phyloP scores from a whole-genome alignment of 2,888 invertebrate species.

The Caenorhabditis sp. region DNA sequence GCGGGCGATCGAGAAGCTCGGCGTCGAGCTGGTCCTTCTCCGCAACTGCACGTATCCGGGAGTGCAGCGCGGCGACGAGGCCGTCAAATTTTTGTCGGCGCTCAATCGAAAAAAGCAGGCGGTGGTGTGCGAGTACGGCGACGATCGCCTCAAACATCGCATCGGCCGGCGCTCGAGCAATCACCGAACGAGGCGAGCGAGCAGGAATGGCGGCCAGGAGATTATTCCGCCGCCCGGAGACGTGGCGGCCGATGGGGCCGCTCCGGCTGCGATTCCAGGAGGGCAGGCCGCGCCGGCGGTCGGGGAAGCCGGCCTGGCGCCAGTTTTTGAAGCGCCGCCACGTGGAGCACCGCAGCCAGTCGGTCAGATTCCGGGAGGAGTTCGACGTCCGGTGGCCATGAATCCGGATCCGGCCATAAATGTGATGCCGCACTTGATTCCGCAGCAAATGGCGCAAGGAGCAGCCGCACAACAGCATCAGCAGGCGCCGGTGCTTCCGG shows the following conservation, averaged over 20 bases:
- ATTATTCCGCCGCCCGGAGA: neutral
- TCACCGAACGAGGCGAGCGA: slow-evolving; percentile 30
- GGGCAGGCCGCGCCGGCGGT: no score
- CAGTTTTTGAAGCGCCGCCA: no score
- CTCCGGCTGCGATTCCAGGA: neutral
- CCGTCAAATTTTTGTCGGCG: slow-evolving; percentile 64
- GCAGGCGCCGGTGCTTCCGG: no score
- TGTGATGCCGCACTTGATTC: no score
- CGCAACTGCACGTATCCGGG: slow-evolving; percentile 69
- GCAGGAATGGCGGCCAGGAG: slow-evolving; percentile 16
- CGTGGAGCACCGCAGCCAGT: no score
- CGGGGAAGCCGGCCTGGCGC: no score
- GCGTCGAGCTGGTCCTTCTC: slow-evolving; percentile 67
- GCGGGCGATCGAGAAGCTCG: slow-evolving; percentile 67
- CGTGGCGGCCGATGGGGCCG: neutral
- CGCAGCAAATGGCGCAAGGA: no score
- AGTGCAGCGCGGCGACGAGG: slow-evolving; percentile 64
- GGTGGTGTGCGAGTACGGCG: slow-evolving; percentile 71
- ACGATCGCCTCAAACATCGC: slow-evolving; percentile 65
- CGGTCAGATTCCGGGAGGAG: no score
- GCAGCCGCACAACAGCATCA: neutral
- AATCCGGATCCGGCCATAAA: no score
- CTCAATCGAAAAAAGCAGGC: slow-evolving; percentile 69
- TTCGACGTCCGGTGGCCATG: no score
- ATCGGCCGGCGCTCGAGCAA: slow-evolving; percentile 35